Base-by-base conservation (phyloP, 2,113 vertebrate species). In the Semnornis frantzii region DNA sequence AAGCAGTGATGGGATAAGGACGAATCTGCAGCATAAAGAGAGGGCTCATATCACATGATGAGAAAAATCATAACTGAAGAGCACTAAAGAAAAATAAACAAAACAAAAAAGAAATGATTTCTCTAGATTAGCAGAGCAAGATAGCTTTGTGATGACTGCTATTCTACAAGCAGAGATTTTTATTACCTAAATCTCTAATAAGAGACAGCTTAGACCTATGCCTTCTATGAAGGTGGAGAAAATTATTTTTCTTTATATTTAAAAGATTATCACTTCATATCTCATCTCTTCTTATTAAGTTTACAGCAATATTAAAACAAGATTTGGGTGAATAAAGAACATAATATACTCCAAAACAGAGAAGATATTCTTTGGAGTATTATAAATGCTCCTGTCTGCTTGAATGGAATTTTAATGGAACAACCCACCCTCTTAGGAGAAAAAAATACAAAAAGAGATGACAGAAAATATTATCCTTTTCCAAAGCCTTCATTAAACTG, bases 301-400 rank as follows among this genome's bases (percentile, higher is more conserved):
- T 95, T 94, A 96, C 91, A 95, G 97, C 91, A 96, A 96, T 97
- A 97, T 97, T 97, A 95, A 96, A 97, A 97, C 96, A 97, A 97
- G 96, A 96, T 96, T 96, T 96, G 91, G 79, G 90, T 94, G 96
- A 96, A 97, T 96, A 97, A 95, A 96, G 97, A 75, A 97, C 89
- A 95, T 90, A 96, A 96, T 95, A 96, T 92, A 77, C 89, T 96
- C 86, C 90, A 94, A 96, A 94, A 80, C n/a, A 89, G 92, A 93
- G 96, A 86, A 82, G 4, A 63, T 77, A 86, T 92, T 95, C 95
- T 97, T 95, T 63, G 92, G 85, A 95, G 85, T 90, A 87, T 93
- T 94, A 59, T 93, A 95, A 96, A 96, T 74, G 93, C 85, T 92
- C 83, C 91, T 33, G 82, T 50, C 85, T 92, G 94, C 86, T 90